These are phyloP conservation scores for Megalops cyprinoides DNA, from an alignment of 2,797 vertebrate species.

Conservation along the genomic window DNA sequence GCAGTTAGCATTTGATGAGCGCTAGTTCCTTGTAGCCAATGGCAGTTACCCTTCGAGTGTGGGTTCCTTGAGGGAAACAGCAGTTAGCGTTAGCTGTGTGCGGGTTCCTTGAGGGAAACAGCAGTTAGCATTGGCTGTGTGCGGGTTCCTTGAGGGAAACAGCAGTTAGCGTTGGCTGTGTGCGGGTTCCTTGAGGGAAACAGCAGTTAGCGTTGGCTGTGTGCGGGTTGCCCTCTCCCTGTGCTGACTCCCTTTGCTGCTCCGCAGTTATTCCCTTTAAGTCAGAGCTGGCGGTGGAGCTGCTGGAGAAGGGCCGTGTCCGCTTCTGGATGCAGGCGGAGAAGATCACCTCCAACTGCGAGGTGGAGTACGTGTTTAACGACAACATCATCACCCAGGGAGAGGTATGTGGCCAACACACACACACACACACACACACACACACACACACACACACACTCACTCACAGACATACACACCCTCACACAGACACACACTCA, in stretches of 20 bases:
- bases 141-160: too few relatives aligned
- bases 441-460: too few relatives aligned
- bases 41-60: too few relatives aligned
- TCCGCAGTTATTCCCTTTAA: conserved; percentile 86
- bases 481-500: not conserved
- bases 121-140: too few relatives aligned
- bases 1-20: too few relatives aligned
- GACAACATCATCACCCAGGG: conserved; percentile 85
- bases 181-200: too few relatives aligned
- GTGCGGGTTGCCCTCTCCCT: not conserved
- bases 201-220: not conserved
- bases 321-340: conserved; percentile 95
- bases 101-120: too few relatives aligned
- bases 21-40: too few relatives aligned
- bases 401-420: conserved; percentile 70
- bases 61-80: too few relatives aligned
- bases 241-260: not conserved
- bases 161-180: too few relatives aligned
- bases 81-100: too few relatives aligned
- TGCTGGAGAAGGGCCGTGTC: conserved; percentile 94
- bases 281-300: conserved; percentile 88
- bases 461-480: not conserved
- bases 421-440: not conserved
- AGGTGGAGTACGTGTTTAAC: conserved; percentile 91
- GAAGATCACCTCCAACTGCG: conserved; percentile 83